phyloP scores from a whole-genome alignment of 2,113 vertebrate species.

The Alethe castanea region DNA sequence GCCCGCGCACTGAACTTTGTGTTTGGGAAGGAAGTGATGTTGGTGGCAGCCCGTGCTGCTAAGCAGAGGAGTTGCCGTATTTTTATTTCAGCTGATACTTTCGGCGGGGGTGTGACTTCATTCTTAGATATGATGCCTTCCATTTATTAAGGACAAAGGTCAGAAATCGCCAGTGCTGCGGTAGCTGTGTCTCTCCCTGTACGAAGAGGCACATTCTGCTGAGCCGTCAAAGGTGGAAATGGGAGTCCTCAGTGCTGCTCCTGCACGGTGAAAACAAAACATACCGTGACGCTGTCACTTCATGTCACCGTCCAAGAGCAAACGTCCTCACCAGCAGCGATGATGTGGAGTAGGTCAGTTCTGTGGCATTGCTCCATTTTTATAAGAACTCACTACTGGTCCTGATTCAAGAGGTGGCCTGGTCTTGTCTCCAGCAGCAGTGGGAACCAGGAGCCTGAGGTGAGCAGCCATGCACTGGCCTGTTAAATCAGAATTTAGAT shows the following conservation, averaged over 20 bases:
- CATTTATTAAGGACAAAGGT: conserved; percentile 49
- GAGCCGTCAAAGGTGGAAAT: background rate
- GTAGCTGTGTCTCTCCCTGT: background rate
- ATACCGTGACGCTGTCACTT: background rate
- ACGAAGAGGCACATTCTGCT: background rate
- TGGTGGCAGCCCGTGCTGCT: conserved; percentile 29
- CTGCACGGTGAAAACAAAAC: background rate
- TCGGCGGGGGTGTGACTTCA: conserved; percentile 3
- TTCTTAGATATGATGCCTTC: conserved; percentile 12
- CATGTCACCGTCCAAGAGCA: background rate
- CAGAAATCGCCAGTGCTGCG: background rate
- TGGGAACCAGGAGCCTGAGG: background rate
- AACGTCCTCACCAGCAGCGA: background rate
- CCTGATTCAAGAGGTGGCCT: background rate
- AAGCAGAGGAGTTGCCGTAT: conserved; percentile 4
- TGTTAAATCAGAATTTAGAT: background rate
- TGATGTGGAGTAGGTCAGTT: background rate
- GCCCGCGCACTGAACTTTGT: background rate
- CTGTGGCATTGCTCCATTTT: background rate
- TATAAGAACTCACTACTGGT: background rate
- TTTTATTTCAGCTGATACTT: conserved; percentile 49
- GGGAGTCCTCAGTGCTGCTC: background rate
- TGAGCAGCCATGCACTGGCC: background rate
- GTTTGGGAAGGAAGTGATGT: conserved; percentile 15
- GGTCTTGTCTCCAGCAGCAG: background rate